Base-by-base conservation (phyloP, 2,113 vertebrate species). In the Salvelinus sp. region DNA sequence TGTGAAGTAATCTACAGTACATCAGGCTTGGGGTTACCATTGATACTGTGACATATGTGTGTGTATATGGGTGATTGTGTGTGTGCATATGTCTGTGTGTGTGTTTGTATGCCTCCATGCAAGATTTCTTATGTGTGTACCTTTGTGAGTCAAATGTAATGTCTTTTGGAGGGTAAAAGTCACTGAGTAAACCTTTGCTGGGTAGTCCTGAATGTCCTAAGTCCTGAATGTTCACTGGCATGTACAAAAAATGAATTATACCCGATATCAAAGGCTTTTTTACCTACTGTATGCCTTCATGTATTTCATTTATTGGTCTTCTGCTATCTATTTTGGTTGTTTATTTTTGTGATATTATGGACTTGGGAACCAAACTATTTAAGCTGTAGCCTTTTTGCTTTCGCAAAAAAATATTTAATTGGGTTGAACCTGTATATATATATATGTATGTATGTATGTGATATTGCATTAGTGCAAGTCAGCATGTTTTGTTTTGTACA, bases 401-500 rank as follows among this genome's bases (percentile, higher is more conserved):
- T 9, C 4, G 30, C 30, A 50, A 28, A 14, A n/a, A 78, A 28
- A 48, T 47, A 30, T 71, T 70, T 82, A 18, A 47, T 3, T 81
- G 64, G 62, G 76, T 84, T 80, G 69, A 60, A 47, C 62, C 33
- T 76, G 76, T 64, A 10, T 79, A 23, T n/a, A n/a, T 23, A 1
- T 23, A 64, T 30, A 1, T 30, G 30, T 30, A 0, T 6, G 30
- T 30, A 0, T 33, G 5, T 33, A 1, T 33, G 5, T 33, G 22
- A 63, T 68, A 68, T 6, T 38, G 30, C 30, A 81, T 82, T 76
- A 69, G 67, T 82, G 79, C 80, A 77, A 50, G 23, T 73, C 28
- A 72, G 69, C 75, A 77, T 13, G 48, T 25, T 30, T 75, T 82
- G 80, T 77, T 80, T 70, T 85, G 76, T 86, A 80, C 80, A 84